Percentiles rank a stretch among this genome's conserved stretches.
Conservation (phyloP, 2,888 invertebrate species). For the Ormyrus rosae region DNA sequence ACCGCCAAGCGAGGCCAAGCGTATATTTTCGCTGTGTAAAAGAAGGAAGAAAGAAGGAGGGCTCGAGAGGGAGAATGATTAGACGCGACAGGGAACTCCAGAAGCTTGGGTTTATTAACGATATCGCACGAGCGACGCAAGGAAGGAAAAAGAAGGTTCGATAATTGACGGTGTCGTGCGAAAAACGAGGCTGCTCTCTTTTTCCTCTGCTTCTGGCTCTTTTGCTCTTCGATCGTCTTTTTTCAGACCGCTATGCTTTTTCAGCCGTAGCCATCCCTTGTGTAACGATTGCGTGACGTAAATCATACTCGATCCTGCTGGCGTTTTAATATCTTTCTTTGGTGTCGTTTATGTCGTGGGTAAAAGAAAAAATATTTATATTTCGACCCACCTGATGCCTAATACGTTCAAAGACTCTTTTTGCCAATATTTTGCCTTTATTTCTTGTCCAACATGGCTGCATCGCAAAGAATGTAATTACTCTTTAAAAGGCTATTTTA, state of each 20-base stretch:
- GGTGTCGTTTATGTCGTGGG: not conserved
- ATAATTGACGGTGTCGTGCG: slow-evolving; percentile 72
- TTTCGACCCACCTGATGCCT: not conserved
- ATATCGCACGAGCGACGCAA: slow-evolving; percentile 65
- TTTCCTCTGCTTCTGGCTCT: slow-evolving; percentile 1
- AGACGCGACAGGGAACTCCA: slow-evolving; percentile 70
- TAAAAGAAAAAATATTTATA: slow-evolving; percentile 10
- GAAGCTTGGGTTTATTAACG: slow-evolving; percentile 73
- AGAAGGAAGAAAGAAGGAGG: slow-evolving; percentile 58
- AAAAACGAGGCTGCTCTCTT: slow-evolving; percentile 59
- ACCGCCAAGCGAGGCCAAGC: not conserved
- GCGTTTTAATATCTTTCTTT: slow-evolving; percentile 13
- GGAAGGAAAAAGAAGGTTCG: slow-evolving; percentile 67
- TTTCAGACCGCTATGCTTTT: slow-evolving; percentile 10
- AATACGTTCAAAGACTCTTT: not conserved
- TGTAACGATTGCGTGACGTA: slow-evolving; percentile 44
- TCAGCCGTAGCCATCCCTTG: not conserved
- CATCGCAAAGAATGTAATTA: not conserved
- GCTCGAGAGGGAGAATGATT: slow-evolving; percentile 70
- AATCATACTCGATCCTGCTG: slow-evolving; percentile 10
- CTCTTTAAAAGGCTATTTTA: too few species aligned
- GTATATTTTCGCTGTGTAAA: slow-evolving; percentile 46
- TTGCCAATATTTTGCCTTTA: too few species aligned
- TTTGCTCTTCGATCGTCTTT: slow-evolving; percentile 5
- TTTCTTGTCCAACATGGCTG: not conserved